phyloP scores from a whole-genome alignment of 1,140 invertebrate genomes.

The Macrotrachela quadricornifera region DNA sequence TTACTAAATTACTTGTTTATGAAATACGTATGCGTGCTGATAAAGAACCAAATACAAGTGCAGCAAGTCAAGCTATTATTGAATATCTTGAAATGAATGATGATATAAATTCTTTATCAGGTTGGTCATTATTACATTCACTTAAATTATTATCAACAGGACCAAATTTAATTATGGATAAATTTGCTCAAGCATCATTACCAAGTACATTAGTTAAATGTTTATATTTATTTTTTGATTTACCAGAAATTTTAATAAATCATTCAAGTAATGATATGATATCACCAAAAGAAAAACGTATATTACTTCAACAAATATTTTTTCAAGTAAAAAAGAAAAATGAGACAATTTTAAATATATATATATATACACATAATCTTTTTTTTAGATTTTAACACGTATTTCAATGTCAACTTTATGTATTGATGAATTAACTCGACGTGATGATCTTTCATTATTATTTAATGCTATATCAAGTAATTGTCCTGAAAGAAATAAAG shows the following conservation, averaged over 20 bases:
- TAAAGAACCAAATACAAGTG: neutral
- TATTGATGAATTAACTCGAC: conserved; percentile 28
- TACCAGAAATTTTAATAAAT: conserved; percentile 48
- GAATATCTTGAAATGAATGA: neutral
- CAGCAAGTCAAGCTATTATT: neutral
- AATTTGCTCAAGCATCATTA: conserved; percentile 78
- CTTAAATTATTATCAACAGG: conserved; percentile 6
- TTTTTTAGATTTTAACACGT: conserved; percentile 56
- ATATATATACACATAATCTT: neutral
- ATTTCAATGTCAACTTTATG: conserved; percentile 67
- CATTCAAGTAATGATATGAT: conserved; percentile 53
- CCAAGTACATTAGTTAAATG: conserved; percentile 95
- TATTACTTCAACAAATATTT: conserved; percentile 83
- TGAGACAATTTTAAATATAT: neutral
- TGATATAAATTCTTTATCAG: neutral
- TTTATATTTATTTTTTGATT: conserved; percentile 90
- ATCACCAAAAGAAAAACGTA: conserved; percentile 54
- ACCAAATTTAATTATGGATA: conserved; percentile 24
- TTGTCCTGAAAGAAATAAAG: conserved; percentile 3
- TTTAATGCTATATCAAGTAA: conserved; percentile 5
- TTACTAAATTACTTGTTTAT: neutral
- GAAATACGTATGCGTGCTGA: conserved; percentile 1
- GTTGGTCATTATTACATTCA: neutral
- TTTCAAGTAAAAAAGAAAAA: conserved; percentile 46
- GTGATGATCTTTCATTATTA: conserved; percentile 5